These are phyloP conservation scores for Charina bottae DNA, from an alignment of 2,113 vertebrate genomes.

Conservation along the genomic window DNA sequence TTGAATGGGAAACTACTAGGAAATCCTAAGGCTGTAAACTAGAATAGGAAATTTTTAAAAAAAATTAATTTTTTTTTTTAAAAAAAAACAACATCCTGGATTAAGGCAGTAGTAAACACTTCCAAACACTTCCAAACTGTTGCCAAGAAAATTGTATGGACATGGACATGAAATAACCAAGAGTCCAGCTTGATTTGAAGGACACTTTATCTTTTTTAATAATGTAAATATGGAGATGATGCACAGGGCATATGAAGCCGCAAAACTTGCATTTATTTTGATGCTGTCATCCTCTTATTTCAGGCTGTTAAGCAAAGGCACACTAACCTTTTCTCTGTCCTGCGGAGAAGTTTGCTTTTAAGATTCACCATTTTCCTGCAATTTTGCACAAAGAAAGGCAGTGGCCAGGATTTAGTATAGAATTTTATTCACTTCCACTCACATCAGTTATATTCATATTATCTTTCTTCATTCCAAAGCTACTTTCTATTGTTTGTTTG, in stretches of 20 bases:
- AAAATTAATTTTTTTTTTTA: too few relatives aligned
- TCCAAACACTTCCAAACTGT: not conserved
- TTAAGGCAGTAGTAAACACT: not conserved
- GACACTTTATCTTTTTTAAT: not conserved
- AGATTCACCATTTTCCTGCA: not conserved
- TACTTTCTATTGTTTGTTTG: not conserved
- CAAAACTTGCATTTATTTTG: conserved; percentile 36
- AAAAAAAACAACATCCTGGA: not conserved
- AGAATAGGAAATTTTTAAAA: not conserved
- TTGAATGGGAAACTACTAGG: not conserved
- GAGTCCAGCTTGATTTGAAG: not conserved
- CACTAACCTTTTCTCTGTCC: not conserved
- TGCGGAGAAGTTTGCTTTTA: conserved; percentile 22
- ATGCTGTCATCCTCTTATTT: conserved; percentile 41
- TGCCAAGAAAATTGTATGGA: not conserved
- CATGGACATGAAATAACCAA: not conserved
- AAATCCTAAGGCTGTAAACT: not conserved
- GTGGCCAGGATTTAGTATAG: not conserved
- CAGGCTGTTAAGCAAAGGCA: not conserved
- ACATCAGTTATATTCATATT: not conserved
- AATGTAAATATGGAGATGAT: conserved; percentile 42
- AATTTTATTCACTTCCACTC: not conserved
- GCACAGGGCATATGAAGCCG: conserved; percentile 51
- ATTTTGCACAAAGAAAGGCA: not conserved
- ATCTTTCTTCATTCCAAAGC: too few relatives aligned